phyloP scores from a whole-genome alignment of 2,888 invertebrate species.

The Melanostoma scalare region DNA sequence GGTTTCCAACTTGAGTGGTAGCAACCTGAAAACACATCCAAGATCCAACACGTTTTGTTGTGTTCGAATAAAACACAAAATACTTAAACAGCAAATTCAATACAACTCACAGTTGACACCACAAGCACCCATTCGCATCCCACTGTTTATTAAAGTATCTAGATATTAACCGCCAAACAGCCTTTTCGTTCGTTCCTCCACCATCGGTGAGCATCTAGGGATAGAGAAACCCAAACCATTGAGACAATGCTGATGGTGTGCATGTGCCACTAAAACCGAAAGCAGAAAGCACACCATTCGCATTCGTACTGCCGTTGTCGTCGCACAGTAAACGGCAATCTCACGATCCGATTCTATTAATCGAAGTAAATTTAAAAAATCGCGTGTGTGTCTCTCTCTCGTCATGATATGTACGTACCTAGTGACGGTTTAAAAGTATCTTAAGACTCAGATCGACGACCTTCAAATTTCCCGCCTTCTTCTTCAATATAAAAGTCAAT shows the following conservation, averaged over 20 bases:
- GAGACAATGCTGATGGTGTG: conserved; percentile 5
- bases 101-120: not conserved
- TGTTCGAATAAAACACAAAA: conserved; percentile 50
- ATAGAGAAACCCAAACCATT: not conserved
- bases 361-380: conserved; percentile 31
- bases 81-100: not conserved
- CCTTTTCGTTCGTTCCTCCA: conserved; percentile 34
- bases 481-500: not conserved
- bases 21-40: not conserved
- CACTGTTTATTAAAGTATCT: conserved; percentile 24
- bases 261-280: conserved; percentile 3
- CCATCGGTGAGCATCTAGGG: not conserved
- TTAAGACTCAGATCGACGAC: conserved; percentile 45
- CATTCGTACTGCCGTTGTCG: conserved; percentile 59
- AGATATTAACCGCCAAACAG: conserved; percentile 53
- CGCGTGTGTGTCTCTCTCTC: conserved; percentile 12
- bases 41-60: conserved; percentile 58
- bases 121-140: conserved; percentile 13
- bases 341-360: conserved; percentile 43
- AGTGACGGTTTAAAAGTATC: conserved; percentile 13
- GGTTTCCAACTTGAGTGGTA: not conserved
- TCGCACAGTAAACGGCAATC: conserved; percentile 8
- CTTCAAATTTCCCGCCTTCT: conserved; percentile 53
- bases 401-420: not conserved
- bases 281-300: conserved; percentile 56